phyloP scores from a whole-genome alignment of 2,888 invertebrate genomes.

The Lottia scabra region DNA sequence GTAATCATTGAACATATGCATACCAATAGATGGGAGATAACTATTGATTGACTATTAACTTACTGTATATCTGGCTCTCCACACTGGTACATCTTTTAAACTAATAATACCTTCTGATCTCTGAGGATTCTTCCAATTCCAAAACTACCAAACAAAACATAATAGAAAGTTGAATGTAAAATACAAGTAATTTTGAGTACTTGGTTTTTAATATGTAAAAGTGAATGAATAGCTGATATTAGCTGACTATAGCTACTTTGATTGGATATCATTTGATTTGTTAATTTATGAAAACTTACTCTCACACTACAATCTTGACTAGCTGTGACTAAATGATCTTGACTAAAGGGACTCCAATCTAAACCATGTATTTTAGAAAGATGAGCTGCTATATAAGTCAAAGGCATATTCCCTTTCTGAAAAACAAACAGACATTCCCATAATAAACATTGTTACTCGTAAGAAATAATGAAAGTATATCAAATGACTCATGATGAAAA shows the following conservation, averaged over 20 bases:
- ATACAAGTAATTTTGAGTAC: too few species aligned
- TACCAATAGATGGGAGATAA: too few species aligned
- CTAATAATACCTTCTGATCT: slow-evolving; percentile 87
- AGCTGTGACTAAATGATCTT: slow-evolving; percentile 76
- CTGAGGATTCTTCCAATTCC: slow-evolving; percentile 88
- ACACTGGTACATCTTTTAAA: slow-evolving; percentile 78
- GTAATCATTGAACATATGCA: too few species aligned
- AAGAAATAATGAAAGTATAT: too few species aligned
- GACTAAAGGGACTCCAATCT: slow-evolving; percentile 82
- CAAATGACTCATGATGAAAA: too few species aligned
- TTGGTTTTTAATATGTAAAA: too few species aligned
- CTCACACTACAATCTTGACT: slow-evolving; percentile 96
- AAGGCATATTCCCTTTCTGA: slow-evolving; percentile 73
- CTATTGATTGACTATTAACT: slow-evolving; percentile 25
- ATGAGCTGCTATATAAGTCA: slow-evolving; percentile 94
- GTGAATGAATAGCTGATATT: neutral
- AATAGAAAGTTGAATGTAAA: neutral
- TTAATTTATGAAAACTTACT: slow-evolving; percentile 42
- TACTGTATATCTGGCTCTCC: slow-evolving; percentile 91
- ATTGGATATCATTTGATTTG: too few species aligned
- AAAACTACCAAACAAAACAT: slow-evolving; percentile 74
- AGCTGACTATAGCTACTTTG: neutral
- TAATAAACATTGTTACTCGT: too few species aligned
- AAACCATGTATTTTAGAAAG: slow-evolving; percentile 90
- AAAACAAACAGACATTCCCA: slow-evolving; percentile 13